These are phyloP conservation scores for Myxocyprinus asiaticus DNA, from an alignment of 2,113 vertebrate genomes.

Conservation along the genomic window DNA sequence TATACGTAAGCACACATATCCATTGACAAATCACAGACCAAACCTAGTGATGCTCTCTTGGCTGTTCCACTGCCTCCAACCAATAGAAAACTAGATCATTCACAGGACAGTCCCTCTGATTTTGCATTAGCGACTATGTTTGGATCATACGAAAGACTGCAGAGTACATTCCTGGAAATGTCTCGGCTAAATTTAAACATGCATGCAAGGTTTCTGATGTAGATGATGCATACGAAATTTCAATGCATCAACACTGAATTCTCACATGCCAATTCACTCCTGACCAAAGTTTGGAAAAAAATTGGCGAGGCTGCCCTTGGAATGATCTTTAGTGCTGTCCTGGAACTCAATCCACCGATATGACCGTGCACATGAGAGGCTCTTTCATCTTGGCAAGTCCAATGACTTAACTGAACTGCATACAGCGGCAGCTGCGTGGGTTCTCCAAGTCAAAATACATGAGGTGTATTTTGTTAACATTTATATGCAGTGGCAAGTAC, in stretches of 20 bases:
- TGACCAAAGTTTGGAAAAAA: no score
- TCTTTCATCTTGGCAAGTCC: slow-evolving; percentile 43
- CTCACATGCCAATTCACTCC: no score
- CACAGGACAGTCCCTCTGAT: background rate
- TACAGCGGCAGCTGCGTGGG: slow-evolving; percentile 47
- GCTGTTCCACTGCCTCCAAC: slow-evolving; percentile 33
- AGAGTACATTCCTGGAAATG: background rate
- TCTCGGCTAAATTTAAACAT: background rate
- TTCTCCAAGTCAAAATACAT: slow-evolving; percentile 54
- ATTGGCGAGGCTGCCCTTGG: slow-evolving; percentile 8
- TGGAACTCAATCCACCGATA: slow-evolving; percentile 25
- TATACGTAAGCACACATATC: slow-evolving; percentile 33
- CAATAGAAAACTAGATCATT: slow-evolving; percentile 16
- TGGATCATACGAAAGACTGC: background rate
- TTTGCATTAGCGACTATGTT: background rate
- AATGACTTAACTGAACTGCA: slow-evolving; percentile 60
- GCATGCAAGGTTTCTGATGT: background rate
- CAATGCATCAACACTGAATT: no score
- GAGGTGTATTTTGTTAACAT: slow-evolving; percentile 54
- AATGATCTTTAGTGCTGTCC: slow-evolving; percentile 37
- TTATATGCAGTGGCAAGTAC: slow-evolving; percentile 53
- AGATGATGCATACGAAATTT: no score
- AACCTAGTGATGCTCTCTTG: slow-evolving; percentile 24
- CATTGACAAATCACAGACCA: slow-evolving; percentile 41
- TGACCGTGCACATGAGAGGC: slow-evolving; percentile 38